Base-by-base conservation (phyloP, 2,888 invertebrate genomes). In the Ochlodes sylvanus region DNA sequence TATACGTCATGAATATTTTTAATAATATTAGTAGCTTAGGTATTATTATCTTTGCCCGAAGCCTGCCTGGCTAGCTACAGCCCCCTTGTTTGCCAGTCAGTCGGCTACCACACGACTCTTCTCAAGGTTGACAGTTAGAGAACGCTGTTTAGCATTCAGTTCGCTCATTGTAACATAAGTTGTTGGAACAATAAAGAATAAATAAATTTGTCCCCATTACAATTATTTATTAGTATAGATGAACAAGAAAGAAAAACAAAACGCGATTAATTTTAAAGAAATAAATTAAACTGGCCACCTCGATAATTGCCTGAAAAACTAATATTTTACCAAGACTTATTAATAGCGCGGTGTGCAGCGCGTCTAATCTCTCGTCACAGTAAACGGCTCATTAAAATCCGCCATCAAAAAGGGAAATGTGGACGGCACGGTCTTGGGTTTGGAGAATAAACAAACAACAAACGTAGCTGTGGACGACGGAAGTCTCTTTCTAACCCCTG, bases 321-420 rank as follows among this genome's bases (percentile, higher is more conserved):
- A 64, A 57, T 47, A 64, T 64, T 82, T 83, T 83, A 69, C 70
- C 69, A 65, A 55, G 61, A 69, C 63, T 71, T 71, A 72, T 72
- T 72, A 71, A 69, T 66, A 69, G 80, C 77, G 74, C 80, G 76
- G 72, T 72, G 70, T 69, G 71, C 70, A 68, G 72, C 71, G 75
- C 72, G 74, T 73, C 76, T 79, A 81, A 85, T 83, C 84, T 78
- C 73, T 79, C 83, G 82, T 82, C 84, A 80, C 83, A 79, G 82
- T 79, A 79, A 81, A 88, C 87, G 87, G 81, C 76, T 87, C 90
- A 86, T 90, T 91, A 89, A 91, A 88, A 83, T 79, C 80, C 77
- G 76, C 81, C 86, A 82, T 87, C 82, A 84, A 86, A 83, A 84
- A 80, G 82, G 82, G 76, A 82, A 84, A 79, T 76, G 78, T 79